Conservation (phyloP, 2,113 vertebrate genomes). For the Antechinus flavipes region DNA sequence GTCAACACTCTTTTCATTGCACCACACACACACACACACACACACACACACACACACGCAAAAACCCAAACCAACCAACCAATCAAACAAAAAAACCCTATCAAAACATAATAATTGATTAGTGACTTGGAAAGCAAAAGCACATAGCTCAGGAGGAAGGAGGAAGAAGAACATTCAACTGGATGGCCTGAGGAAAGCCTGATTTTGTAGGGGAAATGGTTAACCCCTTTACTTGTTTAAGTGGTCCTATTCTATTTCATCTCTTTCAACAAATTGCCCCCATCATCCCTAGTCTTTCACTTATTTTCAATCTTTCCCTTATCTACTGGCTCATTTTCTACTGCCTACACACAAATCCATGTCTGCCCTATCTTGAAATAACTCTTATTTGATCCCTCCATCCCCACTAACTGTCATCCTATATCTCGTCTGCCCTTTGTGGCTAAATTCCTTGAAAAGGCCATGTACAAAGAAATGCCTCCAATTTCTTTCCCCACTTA, state of each 20-base stretch:
- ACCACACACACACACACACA: no score
- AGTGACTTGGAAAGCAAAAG: neutral
- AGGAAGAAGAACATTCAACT: neutral
- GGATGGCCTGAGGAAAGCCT: neutral
- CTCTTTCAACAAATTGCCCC: neutral
- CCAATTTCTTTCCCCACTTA: neutral
- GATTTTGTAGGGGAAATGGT: neutral
- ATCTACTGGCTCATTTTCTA: neutral
- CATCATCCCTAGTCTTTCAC: neutral
- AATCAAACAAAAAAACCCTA: no score
- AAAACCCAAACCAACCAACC: no score
- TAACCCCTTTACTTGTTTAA: neutral
- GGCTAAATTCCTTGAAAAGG: neutral
- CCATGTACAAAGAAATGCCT: neutral
- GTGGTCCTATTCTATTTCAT: neutral
- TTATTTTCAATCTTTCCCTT: neutral
- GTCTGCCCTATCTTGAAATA: neutral
- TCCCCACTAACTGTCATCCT: neutral
- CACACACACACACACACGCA: no score
- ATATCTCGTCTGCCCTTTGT: neutral
- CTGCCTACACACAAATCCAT: neutral
- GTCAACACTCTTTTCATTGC: neutral
- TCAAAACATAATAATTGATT: neutral
- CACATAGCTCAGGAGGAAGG: neutral
- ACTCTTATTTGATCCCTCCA: neutral